These are phyloP conservation scores for Chironomus tepperi DNA, from an alignment of 1,140 invertebrate species.

Conservation along the genomic window DNA sequence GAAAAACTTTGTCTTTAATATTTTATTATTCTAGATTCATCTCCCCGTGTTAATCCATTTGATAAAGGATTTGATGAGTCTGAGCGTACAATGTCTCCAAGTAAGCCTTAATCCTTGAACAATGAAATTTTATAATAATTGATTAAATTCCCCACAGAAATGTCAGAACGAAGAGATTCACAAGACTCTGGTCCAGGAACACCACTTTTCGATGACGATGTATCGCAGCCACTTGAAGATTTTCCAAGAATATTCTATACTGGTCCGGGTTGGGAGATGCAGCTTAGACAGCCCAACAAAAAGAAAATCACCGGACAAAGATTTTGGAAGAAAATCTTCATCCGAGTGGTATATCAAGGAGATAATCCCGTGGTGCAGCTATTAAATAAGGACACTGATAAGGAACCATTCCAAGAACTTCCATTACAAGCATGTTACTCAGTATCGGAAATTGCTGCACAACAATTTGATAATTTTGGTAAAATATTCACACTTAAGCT, in stretches of 20 bases:
- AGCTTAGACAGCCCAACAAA: slow-evolving; percentile 90
- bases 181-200: slow-evolving; percentile 72
- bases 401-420: slow-evolving; percentile 88
- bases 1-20: neutral
- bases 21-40: slow-evolving; percentile 36
- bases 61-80: slow-evolving; percentile 54
- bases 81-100: slow-evolving; percentile 33
- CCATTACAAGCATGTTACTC: slow-evolving; percentile 89
- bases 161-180: slow-evolving; percentile 48
- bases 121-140: slow-evolving; percentile 25
- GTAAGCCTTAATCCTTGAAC: slow-evolving; percentile 25
- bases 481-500: slow-evolving; percentile 99
- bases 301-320: slow-evolving; percentile 95
- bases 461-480: slow-evolving; percentile 96
- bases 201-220: slow-evolving; percentile 90
- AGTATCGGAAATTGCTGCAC: slow-evolving; percentile 83
- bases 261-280: slow-evolving; percentile 94
- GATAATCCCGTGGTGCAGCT: slow-evolving; percentile 80
- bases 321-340: slow-evolving; percentile 97
- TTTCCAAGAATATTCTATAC: slow-evolving; percentile 74
- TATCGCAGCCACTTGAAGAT: slow-evolving; percentile 84
- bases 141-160: slow-evolving; percentile 25
- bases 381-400: slow-evolving; percentile 74
- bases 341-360: slow-evolving; percentile 66
- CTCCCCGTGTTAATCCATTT: slow-evolving; percentile 65